Conservation (phyloP, 2,113 vertebrate genomes). For the Forbesichthys papilliferus region DNA sequence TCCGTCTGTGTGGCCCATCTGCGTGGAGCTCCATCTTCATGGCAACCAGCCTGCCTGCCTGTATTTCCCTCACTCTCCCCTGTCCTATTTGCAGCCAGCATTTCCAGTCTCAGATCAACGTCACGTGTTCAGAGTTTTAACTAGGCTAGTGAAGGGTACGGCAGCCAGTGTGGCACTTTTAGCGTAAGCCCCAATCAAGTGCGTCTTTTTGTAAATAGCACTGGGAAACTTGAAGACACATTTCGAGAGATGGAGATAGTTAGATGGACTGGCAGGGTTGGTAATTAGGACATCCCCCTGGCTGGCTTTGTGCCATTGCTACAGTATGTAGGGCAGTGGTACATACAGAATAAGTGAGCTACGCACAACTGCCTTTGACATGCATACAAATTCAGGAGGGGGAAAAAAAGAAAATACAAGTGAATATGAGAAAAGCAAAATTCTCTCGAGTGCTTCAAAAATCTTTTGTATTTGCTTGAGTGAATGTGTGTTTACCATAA, state of each 20-base stretch:
- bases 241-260: constrained; percentile 32
- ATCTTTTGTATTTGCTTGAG: constrained; percentile 11
- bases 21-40: constrained; percentile 45
- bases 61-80: constrained; percentile 22
- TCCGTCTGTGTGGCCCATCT: constrained; percentile 58
- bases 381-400: neutral
- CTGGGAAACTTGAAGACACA: constrained; percentile 36
- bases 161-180: constrained; percentile 17
- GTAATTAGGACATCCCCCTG: constrained; percentile 53
- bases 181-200: constrained; percentile 14
- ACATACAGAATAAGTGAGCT: constrained; percentile 23
- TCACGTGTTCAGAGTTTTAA: constrained; percentile 24
- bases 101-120: constrained; percentile 27
- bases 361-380: constrained; percentile 32
- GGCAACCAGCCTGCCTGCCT: constrained; percentile 44
- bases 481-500: constrained; percentile 2
- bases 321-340: constrained; percentile 48
- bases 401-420: constrained; percentile 30
- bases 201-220: constrained; percentile 9
- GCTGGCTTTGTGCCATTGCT: constrained; percentile 48
- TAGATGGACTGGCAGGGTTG: constrained; percentile 37
- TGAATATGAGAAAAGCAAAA: constrained; percentile 33
- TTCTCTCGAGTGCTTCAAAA: constrained; percentile 57
- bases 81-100: constrained; percentile 42
- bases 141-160: constrained; percentile 11